These are phyloP conservation scores for Macquaria australasica DNA, from an alignment of 2,113 vertebrate genomes.

Conservation along the genomic window DNA sequence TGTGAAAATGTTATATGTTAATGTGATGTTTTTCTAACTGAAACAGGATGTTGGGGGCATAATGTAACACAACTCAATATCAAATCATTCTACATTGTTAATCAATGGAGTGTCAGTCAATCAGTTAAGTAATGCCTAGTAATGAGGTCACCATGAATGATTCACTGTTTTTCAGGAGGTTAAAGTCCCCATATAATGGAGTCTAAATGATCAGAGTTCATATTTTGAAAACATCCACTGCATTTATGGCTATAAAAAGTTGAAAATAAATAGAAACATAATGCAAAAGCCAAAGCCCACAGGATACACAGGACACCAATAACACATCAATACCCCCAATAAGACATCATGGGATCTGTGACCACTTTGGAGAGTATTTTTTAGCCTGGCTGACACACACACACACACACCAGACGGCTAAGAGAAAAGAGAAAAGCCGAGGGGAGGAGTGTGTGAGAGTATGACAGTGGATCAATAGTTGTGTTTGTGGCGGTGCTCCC, in stretches of 20 bases:
- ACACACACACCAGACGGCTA: conserved; percentile 31
- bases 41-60: not conserved
- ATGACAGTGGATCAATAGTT: conserved; percentile 84
- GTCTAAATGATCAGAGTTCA: conserved; percentile 12
- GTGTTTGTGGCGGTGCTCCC: conserved; percentile 81
- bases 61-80: not conserved
- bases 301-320: conserved; percentile 63
- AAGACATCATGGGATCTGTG: conserved; percentile 69
- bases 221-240: conserved; percentile 22
- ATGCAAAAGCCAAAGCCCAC: conserved; percentile 63
- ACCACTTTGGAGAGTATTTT: conserved; percentile 71
- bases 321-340: conserved; percentile 69
- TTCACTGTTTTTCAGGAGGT: conserved; percentile 35
- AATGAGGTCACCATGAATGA: conserved; percentile 6
- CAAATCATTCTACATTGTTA: not conserved
- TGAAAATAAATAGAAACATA: conserved; percentile 67
- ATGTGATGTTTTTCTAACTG: not conserved
- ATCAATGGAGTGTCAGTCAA: not conserved
- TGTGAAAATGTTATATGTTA: not conserved
- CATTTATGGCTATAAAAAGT: conserved; percentile 38
- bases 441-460: conserved; percentile 64
- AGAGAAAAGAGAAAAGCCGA: conserved; percentile 60
- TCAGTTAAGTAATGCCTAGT: too few species aligned
- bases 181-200: conserved; percentile 1
- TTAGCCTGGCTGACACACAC: conserved; percentile 54